Conservation (phyloP, 2,113 vertebrate genomes). For the Engystomops pustulosus region DNA sequence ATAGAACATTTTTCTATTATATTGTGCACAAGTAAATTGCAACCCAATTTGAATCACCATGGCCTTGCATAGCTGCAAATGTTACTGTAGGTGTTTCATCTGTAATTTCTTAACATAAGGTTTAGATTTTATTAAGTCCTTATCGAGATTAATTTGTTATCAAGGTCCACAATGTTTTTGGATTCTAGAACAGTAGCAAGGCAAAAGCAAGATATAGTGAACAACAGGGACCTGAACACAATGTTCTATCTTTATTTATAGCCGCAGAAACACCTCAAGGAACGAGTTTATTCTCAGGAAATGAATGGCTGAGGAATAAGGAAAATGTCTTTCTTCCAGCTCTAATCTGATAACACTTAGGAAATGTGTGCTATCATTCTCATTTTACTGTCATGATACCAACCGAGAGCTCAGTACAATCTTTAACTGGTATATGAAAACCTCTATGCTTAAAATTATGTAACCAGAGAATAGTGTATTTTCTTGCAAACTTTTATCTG, state of each 20-base stretch:
- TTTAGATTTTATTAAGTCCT: too few species aligned
- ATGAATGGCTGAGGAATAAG: background rate
- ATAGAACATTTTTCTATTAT: too few species aligned
- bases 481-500: too few species aligned
- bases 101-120: too few species aligned
- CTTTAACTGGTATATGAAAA: background rate
- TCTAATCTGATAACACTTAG: background rate
- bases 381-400: background rate
- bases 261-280: slow-evolving; percentile 12
- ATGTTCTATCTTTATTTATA: slow-evolving; percentile 36
- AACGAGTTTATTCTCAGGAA: background rate
- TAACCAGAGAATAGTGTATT: too few species aligned
- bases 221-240: slow-evolving; percentile 1
- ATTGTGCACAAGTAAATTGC: too few species aligned
- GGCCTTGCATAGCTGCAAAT: too few species aligned
- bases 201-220: background rate
- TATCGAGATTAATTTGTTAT: background rate
- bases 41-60: too few species aligned
- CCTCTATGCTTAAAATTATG: too few species aligned
- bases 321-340: background rate
- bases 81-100: too few species aligned
- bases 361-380: background rate
- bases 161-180: background rate
- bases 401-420: background rate
- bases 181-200: background rate